Conservation (phyloP, 2,888 invertebrate species). For the Biston stratarius region DNA sequence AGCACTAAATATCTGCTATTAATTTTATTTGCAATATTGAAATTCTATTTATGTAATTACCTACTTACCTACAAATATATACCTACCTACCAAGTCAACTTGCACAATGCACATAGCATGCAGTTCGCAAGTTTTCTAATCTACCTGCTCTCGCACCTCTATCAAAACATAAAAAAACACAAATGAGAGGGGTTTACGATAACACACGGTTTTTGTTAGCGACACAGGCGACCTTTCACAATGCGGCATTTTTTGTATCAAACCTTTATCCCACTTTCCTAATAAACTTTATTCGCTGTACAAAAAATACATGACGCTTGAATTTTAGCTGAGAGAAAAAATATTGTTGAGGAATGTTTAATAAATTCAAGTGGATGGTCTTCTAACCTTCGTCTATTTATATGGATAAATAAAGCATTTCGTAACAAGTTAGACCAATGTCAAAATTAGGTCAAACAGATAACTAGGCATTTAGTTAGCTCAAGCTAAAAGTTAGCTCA, state of each 20-base stretch:
- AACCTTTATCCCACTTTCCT: slow-evolving; percentile 79
- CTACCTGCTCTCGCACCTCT: slow-evolving; percentile 78
- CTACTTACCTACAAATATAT: not conserved
- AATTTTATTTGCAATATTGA: not conserved
- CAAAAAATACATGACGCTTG: slow-evolving; percentile 53
- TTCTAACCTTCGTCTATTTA: slow-evolving; percentile 11
- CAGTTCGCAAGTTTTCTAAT: slow-evolving; percentile 71
- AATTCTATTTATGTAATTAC: not conserved
- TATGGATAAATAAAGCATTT: not conserved
- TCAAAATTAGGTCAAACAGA: too few species aligned
- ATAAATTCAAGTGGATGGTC: slow-evolving; percentile 33
- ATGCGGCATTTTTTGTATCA: slow-evolving; percentile 75
- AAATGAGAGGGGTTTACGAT: slow-evolving; percentile 77
- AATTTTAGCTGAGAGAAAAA: slow-evolving; percentile 42
- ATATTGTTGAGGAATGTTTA: slow-evolving; percentile 35
- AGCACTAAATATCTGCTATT: too few species aligned
- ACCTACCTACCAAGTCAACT: not conserved
- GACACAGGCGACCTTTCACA: slow-evolving; percentile 81
- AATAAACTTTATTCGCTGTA: slow-evolving; percentile 83
- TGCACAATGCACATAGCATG: slow-evolving; percentile 2
- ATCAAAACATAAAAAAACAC: slow-evolving; percentile 79
- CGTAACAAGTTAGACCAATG: not conserved
- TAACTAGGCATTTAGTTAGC: too few species aligned
- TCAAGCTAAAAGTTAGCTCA: too few species aligned
- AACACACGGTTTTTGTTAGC: slow-evolving; percentile 79